Base-by-base conservation (phyloP, 1,140 invertebrate genomes). In the Telenomus remus region DNA sequence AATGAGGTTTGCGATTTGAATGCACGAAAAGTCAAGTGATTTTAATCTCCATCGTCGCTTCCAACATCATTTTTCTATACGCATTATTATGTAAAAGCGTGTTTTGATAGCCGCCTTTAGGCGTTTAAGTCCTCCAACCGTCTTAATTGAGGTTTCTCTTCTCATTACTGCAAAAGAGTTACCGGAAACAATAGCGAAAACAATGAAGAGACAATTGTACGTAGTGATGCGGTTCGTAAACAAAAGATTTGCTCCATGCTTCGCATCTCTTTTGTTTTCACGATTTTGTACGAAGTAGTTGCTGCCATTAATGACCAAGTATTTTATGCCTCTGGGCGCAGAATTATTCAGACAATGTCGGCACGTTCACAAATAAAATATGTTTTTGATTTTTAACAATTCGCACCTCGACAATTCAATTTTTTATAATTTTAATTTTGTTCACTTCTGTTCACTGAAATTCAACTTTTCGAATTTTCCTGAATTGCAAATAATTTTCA, bases 101-200 rank as follows among this genome's bases (percentile, higher is more conserved):
- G 64, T 66, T 79, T 76, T 81, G 80, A 82, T 71, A 74, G 73
- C 82, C 84, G 85, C 86, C 86, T 82, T 82, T 83, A 81, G 86
- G 85, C 85, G 82, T 87, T 87, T 86, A 86, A 84, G 81, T 79
- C 81, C 85, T 88, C 82, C 85, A 86, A 86, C 80, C 79, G 70
- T 82, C 84, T 82, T 86, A 88, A 88, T 87, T 88, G 85, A 87
- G 86, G 83, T 86, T 85, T 79, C 19, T 27, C 81, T 83, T 83
- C 85, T 86, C 83, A 81, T 85, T 86, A 86, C 80, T 70, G 80
- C 81, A 79, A 82, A 84, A 85, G 80, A 84, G 82, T 85, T 85
- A 86, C 82, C 76, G 78, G 75, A 84, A 85, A 87, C 85, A 87
- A 86, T 84, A 75, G 78, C 44, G 42, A 75, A 75, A 75, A 87